phyloP scores from a whole-genome alignment of 2,888 invertebrate species.

The Labia minor region DNA sequence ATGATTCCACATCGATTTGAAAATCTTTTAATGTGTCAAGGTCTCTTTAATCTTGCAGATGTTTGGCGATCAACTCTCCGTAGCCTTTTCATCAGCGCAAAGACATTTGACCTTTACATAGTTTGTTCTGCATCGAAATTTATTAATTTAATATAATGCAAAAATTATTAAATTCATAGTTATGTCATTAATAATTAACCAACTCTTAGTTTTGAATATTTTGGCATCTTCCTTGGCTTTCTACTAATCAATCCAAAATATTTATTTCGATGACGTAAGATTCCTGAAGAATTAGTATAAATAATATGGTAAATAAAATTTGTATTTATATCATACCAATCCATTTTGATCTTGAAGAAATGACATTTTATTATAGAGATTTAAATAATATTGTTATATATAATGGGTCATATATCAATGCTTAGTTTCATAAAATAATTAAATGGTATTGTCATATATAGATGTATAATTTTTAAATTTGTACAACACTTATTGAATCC shows the following conservation, averaged over 20 bases:
- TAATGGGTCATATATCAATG: no score
- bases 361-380: not conserved
- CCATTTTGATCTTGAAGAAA: not conserved
- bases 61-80: not conserved
- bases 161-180: not conserved
- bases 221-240: not conserved
- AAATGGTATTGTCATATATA: no score
- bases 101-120: not conserved
- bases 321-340: not conserved
- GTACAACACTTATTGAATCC: not conserved
- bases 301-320: not conserved
- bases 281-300: not conserved
- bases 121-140: not conserved
- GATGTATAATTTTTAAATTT: no score
- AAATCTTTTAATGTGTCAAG: not conserved
- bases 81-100: not conserved
- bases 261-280: not conserved
- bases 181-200: no score
- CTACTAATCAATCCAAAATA: not conserved
- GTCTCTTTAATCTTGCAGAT: not conserved
- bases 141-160: not conserved
- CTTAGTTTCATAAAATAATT: no score
- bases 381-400: no score
- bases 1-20: not conserved
- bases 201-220: not conserved